Base-by-base conservation (phyloP, 1,140 invertebrate species). In the Gryllus bimaculatus region DNA sequence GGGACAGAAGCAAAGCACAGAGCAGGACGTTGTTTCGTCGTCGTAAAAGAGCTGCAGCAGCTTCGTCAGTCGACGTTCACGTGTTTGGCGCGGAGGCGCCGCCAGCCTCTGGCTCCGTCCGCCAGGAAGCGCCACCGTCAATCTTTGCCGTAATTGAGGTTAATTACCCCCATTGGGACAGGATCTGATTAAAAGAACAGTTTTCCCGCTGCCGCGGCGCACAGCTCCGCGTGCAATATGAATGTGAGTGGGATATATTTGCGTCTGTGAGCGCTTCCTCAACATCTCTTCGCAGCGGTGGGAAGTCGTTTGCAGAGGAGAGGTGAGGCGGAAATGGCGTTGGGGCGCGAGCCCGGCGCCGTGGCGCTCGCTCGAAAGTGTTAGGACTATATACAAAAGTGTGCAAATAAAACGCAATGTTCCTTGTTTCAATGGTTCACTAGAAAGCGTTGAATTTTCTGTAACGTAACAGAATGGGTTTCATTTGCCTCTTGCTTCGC, bases 371-470 rank as follows among this genome's bases (percentile, higher is more conserved):
- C 54, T 66, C 54, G 10, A 66, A 66, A 66, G 54, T 66, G 54
- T 66, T 66, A 66, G 54, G 54, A 66, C 54, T 66, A 66, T 66
- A 66, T 66, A 66, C 54, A 66, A 66, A 66, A 66, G 54, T 66
- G 54, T 66, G 54, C 54, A 13, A 66, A 66, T 66, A 66, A 66
- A 66, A 66, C 54, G 54, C 54, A 66, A 66, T 66, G 54, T 66
- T 66, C 54, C 54, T 66, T 66, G 54, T 66, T 66, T 66, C 54
- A 66, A 66, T 66, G 54, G 54, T 66, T 66, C 54, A 66, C 54
- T 66, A 66, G 54, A 66, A 66, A 66, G 54, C 54, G 54, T 66
- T 66, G 54, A 66, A 66, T 66, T 66, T 66, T 66, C 54, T 66
- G 54, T 66, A 66, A 66, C 54, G 54, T 66, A 66, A 66, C 54